Evolutionary conservation across 2,888 invertebrate genomes (phyloP).

Genomic region (Alentia gelatinosa): DNA sequence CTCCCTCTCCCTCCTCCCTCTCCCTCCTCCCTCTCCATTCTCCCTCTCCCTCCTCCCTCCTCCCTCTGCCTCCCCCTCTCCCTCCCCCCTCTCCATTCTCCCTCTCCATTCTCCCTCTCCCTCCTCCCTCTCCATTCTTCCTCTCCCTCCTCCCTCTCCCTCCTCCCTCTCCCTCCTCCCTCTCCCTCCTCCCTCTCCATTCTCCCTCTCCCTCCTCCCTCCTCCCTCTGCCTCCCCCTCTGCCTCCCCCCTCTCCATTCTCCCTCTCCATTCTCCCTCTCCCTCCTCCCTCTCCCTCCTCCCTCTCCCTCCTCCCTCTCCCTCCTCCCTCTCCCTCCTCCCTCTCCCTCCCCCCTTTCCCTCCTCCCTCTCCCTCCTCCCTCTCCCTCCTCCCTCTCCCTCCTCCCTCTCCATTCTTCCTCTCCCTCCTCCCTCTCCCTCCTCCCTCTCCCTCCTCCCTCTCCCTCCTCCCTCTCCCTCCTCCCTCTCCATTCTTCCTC

Average conservation of each 20-base stretch:
- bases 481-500: background rate
- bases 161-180: background rate
- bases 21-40: no score
- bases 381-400: background rate
- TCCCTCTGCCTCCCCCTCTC: background rate
- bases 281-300: background rate
- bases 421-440: background rate
- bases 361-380: background rate
- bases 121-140: no score
- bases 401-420: background rate
- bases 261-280: no score
- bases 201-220: background rate
- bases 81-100: background rate
- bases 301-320: background rate
- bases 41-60: no score
- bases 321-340: background rate
- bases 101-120: no score
- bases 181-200: no score
- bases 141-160: background rate
- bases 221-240: no score
- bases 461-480: background rate
- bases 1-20: no score
- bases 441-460: background rate
- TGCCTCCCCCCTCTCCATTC: no score
- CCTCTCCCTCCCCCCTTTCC: no score